phyloP scores from a whole-genome alignment of 2,113 vertebrate genomes.

The Platichthys stellatus region DNA sequence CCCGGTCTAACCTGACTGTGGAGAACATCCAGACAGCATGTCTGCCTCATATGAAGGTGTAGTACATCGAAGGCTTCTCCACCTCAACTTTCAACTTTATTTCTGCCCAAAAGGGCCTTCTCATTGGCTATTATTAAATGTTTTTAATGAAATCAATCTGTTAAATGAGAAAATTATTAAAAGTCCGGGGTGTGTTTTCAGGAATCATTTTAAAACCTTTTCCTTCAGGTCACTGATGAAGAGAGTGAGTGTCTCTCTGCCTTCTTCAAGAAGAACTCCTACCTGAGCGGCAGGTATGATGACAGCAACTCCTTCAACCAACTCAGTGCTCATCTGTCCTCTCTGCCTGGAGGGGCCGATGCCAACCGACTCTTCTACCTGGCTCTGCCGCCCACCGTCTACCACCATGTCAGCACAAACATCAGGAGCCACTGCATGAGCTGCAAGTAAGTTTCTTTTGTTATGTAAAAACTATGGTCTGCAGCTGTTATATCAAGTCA shows the following conservation, averaged over 20 bases:
- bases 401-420: constrained; percentile 69
- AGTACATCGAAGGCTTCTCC: not conserved
- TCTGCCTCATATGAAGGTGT: constrained; percentile 87
- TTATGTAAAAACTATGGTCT: not conserved
- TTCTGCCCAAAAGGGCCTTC: too few species aligned
- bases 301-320: constrained; percentile 61
- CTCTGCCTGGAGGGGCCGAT: constrained; percentile 61
- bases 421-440: constrained; percentile 83
- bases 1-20: constrained; percentile 86
- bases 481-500: not conserved
- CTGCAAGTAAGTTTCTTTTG: constrained; percentile 72
- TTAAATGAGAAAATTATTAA: not conserved
- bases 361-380: constrained; percentile 91
- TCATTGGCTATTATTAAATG: too few species aligned
- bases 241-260: constrained; percentile 59
- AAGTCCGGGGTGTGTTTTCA: not conserved
- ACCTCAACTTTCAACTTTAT: too few species aligned
- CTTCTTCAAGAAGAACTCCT: constrained; percentile 77
- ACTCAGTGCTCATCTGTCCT: constrained; percentile 71
- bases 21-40: constrained; percentile 85
- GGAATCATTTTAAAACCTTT: constrained; percentile 8
- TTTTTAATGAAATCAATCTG: too few species aligned
- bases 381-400: constrained; percentile 76
- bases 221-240: constrained; percentile 55
- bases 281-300: constrained; percentile 71